A percentile compares a stretch with the other conserved stretches of the same genome.
phyloP scores from a whole-genome alignment of 2,888 invertebrate species.

The Machimus rusticus region DNA sequence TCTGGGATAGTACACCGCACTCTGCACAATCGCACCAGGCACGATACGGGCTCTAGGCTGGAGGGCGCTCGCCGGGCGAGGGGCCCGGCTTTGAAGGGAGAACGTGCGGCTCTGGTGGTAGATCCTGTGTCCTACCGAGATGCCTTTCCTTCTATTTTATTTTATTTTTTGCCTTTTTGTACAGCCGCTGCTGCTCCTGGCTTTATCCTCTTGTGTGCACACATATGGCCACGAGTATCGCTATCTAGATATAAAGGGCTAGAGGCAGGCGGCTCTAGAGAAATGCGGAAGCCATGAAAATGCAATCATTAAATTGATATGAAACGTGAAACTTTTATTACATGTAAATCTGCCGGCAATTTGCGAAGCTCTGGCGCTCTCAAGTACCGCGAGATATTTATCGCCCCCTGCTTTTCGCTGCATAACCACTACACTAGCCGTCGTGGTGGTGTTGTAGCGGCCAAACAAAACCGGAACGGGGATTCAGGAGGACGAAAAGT shows the following conservation, averaged over 20 bases:
- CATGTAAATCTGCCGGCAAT: slow-evolving; percentile 36
- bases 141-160: slow-evolving; percentile 2
- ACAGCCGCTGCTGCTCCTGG: not conserved
- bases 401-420: not conserved
- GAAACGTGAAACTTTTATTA: slow-evolving; percentile 35
- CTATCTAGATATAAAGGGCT: slow-evolving; percentile 13
- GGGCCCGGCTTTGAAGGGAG: not conserved
- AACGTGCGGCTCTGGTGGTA: slow-evolving; percentile 22
- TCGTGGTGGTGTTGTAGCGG: not conserved
- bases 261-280: slow-evolving; percentile 10
- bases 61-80: not conserved
- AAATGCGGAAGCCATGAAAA: slow-evolving; percentile 35
- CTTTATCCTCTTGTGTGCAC: slow-evolving; percentile 36
- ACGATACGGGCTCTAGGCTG: not conserved
- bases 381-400: not conserved
- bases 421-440: not conserved
- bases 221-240: slow-evolving; percentile 35
- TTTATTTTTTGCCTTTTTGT: not conserved
- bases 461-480: not conserved
- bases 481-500: not conserved
- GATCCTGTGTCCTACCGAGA: slow-evolving; percentile 36
- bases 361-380: slow-evolving; percentile 8
- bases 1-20: not conserved
- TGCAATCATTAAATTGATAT: slow-evolving; percentile 35
- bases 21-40: not conserved